phyloP scores from a whole-genome alignment of 2,888 invertebrate species.

The Myathropa florea region DNA sequence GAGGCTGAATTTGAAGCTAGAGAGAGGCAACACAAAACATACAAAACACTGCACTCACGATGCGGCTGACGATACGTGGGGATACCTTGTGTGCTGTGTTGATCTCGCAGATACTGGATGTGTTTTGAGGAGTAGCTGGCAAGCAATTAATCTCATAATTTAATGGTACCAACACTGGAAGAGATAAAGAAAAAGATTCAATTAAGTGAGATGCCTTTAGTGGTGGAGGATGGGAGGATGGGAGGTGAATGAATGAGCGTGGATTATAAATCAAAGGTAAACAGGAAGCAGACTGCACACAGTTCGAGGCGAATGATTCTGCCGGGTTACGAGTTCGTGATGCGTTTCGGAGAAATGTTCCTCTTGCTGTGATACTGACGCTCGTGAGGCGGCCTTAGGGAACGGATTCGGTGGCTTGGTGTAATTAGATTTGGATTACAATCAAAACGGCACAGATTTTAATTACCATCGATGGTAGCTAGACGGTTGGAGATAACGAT shows the following conservation, averaged over 20 bases:
- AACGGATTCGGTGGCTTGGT: neutral
- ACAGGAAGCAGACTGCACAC: constrained; percentile 30
- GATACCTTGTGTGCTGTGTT: constrained; percentile 4
- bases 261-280: constrained; percentile 24
- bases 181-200: constrained; percentile 34
- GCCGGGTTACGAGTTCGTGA: constrained; percentile 26
- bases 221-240: neutral
- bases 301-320: constrained; percentile 12
- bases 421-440: constrained; percentile 18
- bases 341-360: constrained; percentile 31
- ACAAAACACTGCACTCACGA: neutral
- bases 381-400: neutral
- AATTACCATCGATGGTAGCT: constrained; percentile 1
- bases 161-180: constrained; percentile 49
- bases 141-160: constrained; percentile 55
- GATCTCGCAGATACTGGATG: constrained; percentile 15
- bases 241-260: neutral
- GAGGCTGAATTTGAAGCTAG: neutral
- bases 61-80: neutral
- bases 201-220: constrained; percentile 24
- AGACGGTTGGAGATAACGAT: neutral
- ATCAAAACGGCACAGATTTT: neutral
- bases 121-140: constrained; percentile 31
- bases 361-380: neutral
- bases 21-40: neutral